Base-by-base conservation (phyloP, 2,797 vertebrate genomes). In the Hypotaenidia okinawae region DNA sequence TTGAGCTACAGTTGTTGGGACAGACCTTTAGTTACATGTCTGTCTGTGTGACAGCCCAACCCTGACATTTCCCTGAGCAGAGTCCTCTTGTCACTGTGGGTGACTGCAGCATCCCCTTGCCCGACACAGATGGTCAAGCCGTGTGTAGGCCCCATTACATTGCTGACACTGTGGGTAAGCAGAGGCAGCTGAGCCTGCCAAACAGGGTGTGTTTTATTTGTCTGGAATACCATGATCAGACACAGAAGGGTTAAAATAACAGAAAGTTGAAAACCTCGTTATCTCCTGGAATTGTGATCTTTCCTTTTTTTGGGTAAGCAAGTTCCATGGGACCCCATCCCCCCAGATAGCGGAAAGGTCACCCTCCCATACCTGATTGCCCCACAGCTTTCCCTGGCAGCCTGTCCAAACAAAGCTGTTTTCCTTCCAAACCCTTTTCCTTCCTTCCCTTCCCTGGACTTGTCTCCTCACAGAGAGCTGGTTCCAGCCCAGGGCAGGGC, bases 241-340 rank as follows among this genome's bases (percentile, higher is more conserved):
- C 69, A 90, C 68, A 86, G 67, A 94, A 84, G 83, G 59, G 66
- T 91, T 96, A 91, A 94, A 96, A 94, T 94, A 96, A 94, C 80
- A 94, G 35, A 81, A 94, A 54, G 16, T 54, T 91, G 83, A 93
- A 96, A 91, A 45, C 11, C 5, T 23, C 0, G 0, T 86, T 96
- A 88, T 94, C 89, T 96, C 55, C 6, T 13, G 85, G 87, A 96
- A 25, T n/a, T 57, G 32, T 59, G 47, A 69, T 81, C 82, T 86
- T 93, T 93, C 52, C 83, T 86, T 86, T 90, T 88, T 88, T 76
- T 47, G 47, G 63, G 52, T 74, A 76, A 76, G 52, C 35, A 0
- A 55, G 69, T 91, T 94, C 85, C 63, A 15, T 70, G 73, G 63
- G 47, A 94, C 74, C 47, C 51, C 2, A 3, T 66, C 18, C 43